phyloP scores from a whole-genome alignment of 1,140 invertebrate genomes.

The Drosophila sproati region DNA sequence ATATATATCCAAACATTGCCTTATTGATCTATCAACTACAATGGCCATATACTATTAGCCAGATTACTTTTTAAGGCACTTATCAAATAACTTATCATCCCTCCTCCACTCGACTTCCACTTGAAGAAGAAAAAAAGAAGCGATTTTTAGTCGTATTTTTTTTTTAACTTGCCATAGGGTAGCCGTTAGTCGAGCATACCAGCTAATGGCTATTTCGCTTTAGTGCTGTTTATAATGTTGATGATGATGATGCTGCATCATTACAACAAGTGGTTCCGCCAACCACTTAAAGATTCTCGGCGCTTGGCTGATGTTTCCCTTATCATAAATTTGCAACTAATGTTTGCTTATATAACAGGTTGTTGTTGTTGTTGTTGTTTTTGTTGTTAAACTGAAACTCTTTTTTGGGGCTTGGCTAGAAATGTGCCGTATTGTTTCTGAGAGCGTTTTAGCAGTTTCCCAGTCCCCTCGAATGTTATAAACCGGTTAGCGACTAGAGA shows the following conservation, averaged over 20 bases:
- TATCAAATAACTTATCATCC: too few species aligned
- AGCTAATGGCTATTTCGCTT: neutral
- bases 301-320: slow-evolving; percentile 18
- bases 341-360: slow-evolving; percentile 62
- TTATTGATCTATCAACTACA: too few species aligned
- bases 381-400: neutral
- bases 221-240: slow-evolving; percentile 24
- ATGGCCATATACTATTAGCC: too few species aligned
- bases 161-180: neutral
- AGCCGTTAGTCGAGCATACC: neutral
- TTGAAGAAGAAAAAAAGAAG: too few species aligned
- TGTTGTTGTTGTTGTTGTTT: slow-evolving; percentile 18
- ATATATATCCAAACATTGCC: neutral
- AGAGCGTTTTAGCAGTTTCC: neutral
- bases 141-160: too few species aligned
- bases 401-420: slow-evolving; percentile 26
- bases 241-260: slow-evolving; percentile 24
- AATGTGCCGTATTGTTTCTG: slow-evolving; percentile 22
- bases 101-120: neutral
- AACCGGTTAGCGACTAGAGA: slow-evolving; percentile 32
- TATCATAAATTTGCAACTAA: slow-evolving; percentile 69
- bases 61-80: too few species aligned
- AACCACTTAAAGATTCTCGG: slow-evolving; percentile 41
- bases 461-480: neutral
- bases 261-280: slow-evolving; percentile 58